These are phyloP conservation scores for Mugil cephalus DNA, from an alignment of 2,113 vertebrate species.

Conservation along the genomic window DNA sequence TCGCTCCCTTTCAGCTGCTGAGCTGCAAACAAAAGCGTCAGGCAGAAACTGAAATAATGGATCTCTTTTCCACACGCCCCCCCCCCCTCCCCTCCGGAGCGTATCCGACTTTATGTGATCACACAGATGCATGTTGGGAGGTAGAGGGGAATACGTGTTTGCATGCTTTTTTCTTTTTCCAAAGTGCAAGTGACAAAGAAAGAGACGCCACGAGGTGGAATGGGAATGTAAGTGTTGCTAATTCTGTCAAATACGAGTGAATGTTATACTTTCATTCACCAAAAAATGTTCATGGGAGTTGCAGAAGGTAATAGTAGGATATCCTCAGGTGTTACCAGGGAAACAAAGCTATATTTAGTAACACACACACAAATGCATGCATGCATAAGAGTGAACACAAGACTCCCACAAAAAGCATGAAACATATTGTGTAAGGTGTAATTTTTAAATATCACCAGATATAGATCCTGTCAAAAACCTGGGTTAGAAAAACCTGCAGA, in stretches of 20 bases:
- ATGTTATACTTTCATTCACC: constrained; percentile 44
- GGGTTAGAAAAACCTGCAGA: constrained; percentile 1
- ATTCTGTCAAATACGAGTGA: not conserved
- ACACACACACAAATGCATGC: constrained; percentile 40
- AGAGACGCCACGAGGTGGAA: not conserved
- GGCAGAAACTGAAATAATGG: constrained; percentile 84
- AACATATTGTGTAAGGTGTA: constrained; percentile 18
- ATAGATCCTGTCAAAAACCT: too few relatives aligned
- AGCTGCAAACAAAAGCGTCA: constrained; percentile 82
- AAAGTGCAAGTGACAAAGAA: not conserved
- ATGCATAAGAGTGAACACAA: constrained; percentile 37
- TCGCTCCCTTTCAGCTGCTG: constrained; percentile 80
- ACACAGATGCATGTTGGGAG: constrained; percentile 66
- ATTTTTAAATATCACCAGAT: too few relatives aligned
- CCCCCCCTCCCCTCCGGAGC: constrained; percentile 59
- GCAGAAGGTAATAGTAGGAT: constrained; percentile 47
- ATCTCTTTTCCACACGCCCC: constrained; percentile 62
- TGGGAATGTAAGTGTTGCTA: not conserved
- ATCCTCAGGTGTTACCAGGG: constrained; percentile 73
- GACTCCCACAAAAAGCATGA: constrained; percentile 46
- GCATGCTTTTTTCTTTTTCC: constrained; percentile 10
- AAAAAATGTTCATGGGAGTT: constrained; percentile 20
- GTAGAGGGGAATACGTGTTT: constrained; percentile 14
- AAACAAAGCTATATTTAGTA: constrained; percentile 77
- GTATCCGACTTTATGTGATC: constrained; percentile 66